phyloP scores from a whole-genome alignment of 2,888 invertebrate species.

The Agonopterix alstromeriana region DNA sequence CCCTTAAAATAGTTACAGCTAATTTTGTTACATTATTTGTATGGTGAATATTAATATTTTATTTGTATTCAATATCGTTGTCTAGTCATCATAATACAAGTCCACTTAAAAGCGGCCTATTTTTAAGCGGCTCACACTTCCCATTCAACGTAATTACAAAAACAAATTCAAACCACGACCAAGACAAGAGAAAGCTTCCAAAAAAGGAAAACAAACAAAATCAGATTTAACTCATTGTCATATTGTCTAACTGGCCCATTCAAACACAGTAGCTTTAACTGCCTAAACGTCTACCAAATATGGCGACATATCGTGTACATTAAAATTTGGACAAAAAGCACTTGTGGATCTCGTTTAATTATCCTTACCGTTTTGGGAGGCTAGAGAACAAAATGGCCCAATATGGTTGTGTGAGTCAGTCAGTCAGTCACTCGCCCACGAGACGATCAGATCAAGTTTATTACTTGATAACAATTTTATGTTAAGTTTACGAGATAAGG shows the following conservation, averaged over 20 bases:
- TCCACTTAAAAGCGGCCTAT: background rate
- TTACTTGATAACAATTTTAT: background rate
- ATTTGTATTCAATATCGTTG: too few relatives aligned
- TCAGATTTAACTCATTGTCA: slow-evolving; percentile 3
- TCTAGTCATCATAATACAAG: background rate
- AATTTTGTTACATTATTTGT: too few relatives aligned
- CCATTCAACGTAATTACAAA: slow-evolving; percentile 4
- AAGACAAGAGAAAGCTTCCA: slow-evolving; percentile 24
- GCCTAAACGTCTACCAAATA: slow-evolving; percentile 8
- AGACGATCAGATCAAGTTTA: slow-evolving; percentile 5
- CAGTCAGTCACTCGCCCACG: slow-evolving; percentile 23
- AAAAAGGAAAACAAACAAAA: slow-evolving; percentile 19
- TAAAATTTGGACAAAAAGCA: slow-evolving; percentile 36
- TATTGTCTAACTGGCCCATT: slow-evolving; percentile 15
- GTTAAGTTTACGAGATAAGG: background rate
- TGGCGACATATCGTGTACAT: slow-evolving; percentile 26
- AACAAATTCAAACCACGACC: slow-evolving; percentile 3
- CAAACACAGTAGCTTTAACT: slow-evolving; percentile 14
- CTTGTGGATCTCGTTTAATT: slow-evolving; percentile 30
- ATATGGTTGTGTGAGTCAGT: slow-evolving; percentile 18
- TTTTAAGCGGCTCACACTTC: background rate
- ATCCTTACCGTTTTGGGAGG: slow-evolving; percentile 27
- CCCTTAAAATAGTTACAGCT: too few relatives aligned
- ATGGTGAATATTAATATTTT: too few relatives aligned
- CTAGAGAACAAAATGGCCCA: slow-evolving; percentile 30